Percentiles rank a stretch among this genome's conserved stretches.
Evolutionary conservation across 92 coral and sea anemone species (phyloP).

Genomic region (Epizoanthus illoricatus): DNA sequence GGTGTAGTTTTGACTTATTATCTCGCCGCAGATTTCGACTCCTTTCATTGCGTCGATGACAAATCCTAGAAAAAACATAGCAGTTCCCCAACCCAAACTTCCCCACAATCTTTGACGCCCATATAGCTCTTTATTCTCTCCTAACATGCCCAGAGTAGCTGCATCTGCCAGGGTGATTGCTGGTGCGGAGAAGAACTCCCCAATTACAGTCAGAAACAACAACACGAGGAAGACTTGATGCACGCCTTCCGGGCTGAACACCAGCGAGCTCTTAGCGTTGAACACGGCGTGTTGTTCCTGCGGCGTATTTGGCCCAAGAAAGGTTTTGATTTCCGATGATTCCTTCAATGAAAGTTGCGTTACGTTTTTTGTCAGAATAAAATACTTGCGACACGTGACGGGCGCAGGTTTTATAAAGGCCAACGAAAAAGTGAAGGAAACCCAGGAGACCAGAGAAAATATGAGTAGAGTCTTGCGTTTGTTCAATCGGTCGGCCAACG

Average conservation of each 20-base stretch:
- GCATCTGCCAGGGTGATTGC: constrained; percentile 98
- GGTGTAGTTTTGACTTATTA: constrained; percentile 95
- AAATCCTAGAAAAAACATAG: constrained; percentile 94
- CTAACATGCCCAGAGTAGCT: constrained; percentile 94
- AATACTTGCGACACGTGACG: constrained; percentile 94
- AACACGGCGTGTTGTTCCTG: constrained; percentile 82
- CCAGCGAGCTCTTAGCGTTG: constrained; percentile 94
- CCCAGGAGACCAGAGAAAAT: constrained; percentile 92
- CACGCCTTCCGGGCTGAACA: constrained; percentile 93
- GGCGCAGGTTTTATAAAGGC: constrained; percentile 99
- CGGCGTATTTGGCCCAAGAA: constrained; percentile 94
- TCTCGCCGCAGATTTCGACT: constrained; percentile 96
- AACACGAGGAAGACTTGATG: constrained; percentile 96
- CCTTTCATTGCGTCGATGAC: constrained; percentile 93
- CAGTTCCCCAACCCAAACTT: constrained; percentile 97
- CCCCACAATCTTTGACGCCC: constrained; percentile 99
- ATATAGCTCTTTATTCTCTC: constrained; percentile 92
- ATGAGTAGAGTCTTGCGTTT: constrained; percentile 78
- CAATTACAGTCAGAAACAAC: constrained; percentile 85
- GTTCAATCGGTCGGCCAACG: constrained; percentile 92
- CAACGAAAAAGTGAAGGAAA: constrained; percentile 91
- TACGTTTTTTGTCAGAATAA: constrained; percentile 92
- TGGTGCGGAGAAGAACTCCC: constrained; percentile 99
- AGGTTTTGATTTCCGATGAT: constrained; percentile 77
- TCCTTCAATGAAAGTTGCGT: constrained; percentile 89